A percentile compares a stretch with the other conserved stretches of the same genome.
phyloP scores from a whole-genome alignment of 2,797 vertebrate genomes.

The Rousettus madagascariensis region DNA sequence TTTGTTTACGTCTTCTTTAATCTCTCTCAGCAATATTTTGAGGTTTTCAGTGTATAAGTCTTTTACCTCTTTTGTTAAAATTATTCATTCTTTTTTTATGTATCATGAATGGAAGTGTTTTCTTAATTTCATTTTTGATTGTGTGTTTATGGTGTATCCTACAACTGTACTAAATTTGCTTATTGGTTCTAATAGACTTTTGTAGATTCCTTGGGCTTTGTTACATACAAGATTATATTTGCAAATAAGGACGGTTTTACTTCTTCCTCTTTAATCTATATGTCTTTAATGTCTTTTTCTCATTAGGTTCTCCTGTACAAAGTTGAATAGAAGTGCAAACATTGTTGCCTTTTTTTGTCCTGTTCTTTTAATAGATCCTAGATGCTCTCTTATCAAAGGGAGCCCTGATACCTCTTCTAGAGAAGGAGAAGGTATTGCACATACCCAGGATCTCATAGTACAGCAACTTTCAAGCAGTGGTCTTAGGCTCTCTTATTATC shows the following conservation, averaged over 20 bases:
- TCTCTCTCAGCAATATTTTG: constrained; percentile 11
- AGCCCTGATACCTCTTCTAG: not conserved
- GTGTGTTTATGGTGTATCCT: not conserved
- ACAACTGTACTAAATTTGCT: not conserved
- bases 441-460: not conserved
- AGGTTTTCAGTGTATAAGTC: not conserved
- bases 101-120: not conserved
- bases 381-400: not conserved
- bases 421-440: not conserved
- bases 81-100: not conserved
- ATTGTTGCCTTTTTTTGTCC: not conserved
- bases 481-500: not conserved
- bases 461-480: not conserved
- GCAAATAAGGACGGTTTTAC: not conserved
- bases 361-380: not conserved
- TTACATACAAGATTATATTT: not conserved
- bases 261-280: not conserved
- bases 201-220: constrained; percentile 27
- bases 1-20: not conserved
- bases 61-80: constrained; percentile 35
- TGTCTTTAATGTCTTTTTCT: constrained; percentile 3
- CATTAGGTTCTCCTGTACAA: not conserved
- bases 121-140: not conserved
- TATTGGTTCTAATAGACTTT: constrained; percentile 3
- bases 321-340: not conserved